Percentiles rank a stretch among this genome's conserved stretches.
These are phyloP conservation scores for Yponomeuta malinellus DNA, from an alignment of 2,888 invertebrate genomes.

Conservation along the genomic window DNA sequence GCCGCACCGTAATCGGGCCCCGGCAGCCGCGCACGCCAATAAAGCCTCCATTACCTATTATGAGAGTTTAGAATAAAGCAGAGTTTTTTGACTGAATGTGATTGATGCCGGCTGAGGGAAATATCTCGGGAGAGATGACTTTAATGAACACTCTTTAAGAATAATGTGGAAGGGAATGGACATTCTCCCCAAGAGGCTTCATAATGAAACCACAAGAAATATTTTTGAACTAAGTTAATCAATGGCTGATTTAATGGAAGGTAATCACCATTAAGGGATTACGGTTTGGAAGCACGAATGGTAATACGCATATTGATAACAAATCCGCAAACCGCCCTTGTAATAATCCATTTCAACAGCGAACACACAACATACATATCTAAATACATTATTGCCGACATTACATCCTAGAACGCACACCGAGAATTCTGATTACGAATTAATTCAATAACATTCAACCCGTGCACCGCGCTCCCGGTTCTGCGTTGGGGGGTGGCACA, in stretches of 20 bases:
- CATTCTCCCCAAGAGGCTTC: conserved; percentile 68
- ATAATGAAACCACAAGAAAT: background rate
- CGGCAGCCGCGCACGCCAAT: conserved; percentile 66
- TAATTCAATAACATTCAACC: conserved; percentile 72
- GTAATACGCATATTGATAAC: background rate
- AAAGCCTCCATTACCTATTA: conserved; percentile 75
- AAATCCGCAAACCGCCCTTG: background rate
- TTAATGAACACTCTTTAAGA: conserved; percentile 76
- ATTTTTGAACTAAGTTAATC: background rate
- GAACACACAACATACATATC: conserved; percentile 25
- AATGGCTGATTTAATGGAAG: conserved; percentile 21
- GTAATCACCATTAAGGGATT: conserved; percentile 69
- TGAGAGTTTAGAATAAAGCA: conserved; percentile 76
- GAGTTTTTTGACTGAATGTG: conserved; percentile 74
- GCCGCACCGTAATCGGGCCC: conserved; percentile 55
- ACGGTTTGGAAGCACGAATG: conserved; percentile 40
- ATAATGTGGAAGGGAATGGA: conserved; percentile 75
- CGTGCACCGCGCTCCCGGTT: conserved; percentile 66
- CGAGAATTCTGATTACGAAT: conserved; percentile 72
- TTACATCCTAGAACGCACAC: conserved; percentile 62
- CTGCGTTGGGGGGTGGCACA: conserved; percentile 74
- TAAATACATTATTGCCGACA: conserved; percentile 57
- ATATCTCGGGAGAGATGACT: conserved; percentile 74
- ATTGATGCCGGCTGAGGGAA: conserved; percentile 69
- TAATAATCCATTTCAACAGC: background rate